Percentiles rank a stretch among this genome's conserved stretches.
Conservation (phyloP, 2,797 vertebrate genomes). For the Crypturellus tataupa region DNA sequence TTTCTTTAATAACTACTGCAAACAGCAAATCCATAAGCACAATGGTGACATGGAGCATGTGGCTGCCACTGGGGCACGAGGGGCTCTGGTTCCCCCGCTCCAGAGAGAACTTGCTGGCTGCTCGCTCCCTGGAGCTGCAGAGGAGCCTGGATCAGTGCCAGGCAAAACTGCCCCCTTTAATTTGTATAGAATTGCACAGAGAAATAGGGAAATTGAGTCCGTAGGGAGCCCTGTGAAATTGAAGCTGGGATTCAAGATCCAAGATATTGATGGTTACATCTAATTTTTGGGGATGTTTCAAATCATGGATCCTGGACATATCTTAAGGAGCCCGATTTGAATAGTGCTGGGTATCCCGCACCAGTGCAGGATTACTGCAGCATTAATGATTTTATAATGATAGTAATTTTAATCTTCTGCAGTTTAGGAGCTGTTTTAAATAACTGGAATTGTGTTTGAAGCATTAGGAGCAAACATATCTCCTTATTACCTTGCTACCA, state of each 20-base stretch:
- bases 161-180: neutral
- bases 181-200: neutral
- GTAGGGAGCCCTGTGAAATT: neutral
- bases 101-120: neutral
- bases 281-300: neutral
- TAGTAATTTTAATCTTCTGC: neutral
- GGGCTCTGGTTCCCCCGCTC: neutral
- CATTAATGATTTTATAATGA: neutral
- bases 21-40: too few relatives aligned
- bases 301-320: neutral
- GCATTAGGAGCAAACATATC: neutral
- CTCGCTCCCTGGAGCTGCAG: neutral
- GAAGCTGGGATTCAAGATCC: neutral
- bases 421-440: neutral
- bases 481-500: neutral
- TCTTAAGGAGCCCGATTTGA: neutral
- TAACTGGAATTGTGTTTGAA: neutral
- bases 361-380: neutral
- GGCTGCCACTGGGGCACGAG: too few relatives aligned
- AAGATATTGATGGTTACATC: neutral
- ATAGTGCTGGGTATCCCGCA: neutral
- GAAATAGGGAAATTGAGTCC: neutral
- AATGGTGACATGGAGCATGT: too few relatives aligned
- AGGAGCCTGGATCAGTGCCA: neutral
- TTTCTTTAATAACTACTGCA: neutral